Evolutionary conservation across 1,140 invertebrate genomes (phyloP).

Genomic region (Macrosteles quadrilineatus): DNA sequence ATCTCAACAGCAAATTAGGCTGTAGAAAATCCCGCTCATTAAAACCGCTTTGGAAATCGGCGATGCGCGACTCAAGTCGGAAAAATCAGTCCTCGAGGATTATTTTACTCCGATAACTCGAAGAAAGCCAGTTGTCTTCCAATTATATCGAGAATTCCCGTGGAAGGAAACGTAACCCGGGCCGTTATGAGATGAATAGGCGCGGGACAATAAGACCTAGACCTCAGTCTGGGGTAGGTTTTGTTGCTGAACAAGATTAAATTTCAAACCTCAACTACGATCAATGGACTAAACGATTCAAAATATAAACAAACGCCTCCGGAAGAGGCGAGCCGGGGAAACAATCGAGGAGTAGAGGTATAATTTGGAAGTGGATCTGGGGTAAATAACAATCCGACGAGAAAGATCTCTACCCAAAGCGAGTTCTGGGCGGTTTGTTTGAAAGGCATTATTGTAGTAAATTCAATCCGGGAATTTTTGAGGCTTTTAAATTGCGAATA

Average conservation of each 20-base stretch:
- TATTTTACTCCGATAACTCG: neutral
- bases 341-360: neutral
- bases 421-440: too few relatives aligned
- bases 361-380: slow-evolving; percentile 14
- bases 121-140: slow-evolving; percentile 12
- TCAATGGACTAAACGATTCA: neutral
- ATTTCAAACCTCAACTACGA: slow-evolving; percentile 6
- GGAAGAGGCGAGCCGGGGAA: slow-evolving; percentile 9
- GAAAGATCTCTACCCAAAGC: too few relatives aligned
- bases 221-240: slow-evolving; percentile 5
- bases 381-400: slow-evolving; percentile 13
- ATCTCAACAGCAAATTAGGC: too few relatives aligned
- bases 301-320: slow-evolving; percentile 21
- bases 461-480: too few relatives aligned
- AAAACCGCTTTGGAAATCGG: slow-evolving; percentile 4
- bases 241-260: slow-evolving; percentile 1
- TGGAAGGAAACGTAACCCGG: slow-evolving; percentile 20
- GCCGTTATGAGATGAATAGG: slow-evolving; percentile 19
- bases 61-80: neutral
- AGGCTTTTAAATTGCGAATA: too few relatives aligned
- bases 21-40: slow-evolving; percentile 22
- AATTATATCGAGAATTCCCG: slow-evolving; percentile 23
- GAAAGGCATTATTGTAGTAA: too few relatives aligned
- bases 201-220: neutral
- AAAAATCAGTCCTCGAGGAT: neutral